Base-by-base conservation (phyloP, 2,888 invertebrate species). In the Brachycybe producta region DNA sequence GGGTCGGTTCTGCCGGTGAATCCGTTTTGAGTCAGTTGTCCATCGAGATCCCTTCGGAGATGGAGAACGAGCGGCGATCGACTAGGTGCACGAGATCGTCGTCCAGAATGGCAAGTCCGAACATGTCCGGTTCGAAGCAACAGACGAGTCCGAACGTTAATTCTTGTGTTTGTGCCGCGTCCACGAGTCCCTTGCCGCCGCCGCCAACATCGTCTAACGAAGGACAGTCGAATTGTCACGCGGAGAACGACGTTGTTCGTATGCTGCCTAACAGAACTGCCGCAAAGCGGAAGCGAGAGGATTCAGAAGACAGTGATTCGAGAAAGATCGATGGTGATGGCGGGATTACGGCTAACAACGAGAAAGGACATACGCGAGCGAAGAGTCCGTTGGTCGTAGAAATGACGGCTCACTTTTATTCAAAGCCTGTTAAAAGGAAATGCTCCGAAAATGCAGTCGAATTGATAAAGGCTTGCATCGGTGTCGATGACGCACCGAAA, bases 271-370 rank as follows among this genome's bases (percentile, higher is more conserved):
- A 13, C n/a, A 40, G 5, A 11, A 21, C 52, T 57, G 13, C 52
- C 58, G 2, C 34, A 43, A 84, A 85, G 64, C 74, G 86, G 52
- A 82, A 82, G 65, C 74, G 84, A 41, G 78, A 82, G 61, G 85
- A 84, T 62, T 83, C 84, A 0, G n/a, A n/a, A n/a, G 49, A 32
- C 27, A 47, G 47, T 15, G 45, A 45, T 34, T 24, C 28, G 11
- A 30, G 28, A 30, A 42, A 44, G 30, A 38, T 38, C 24, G 43
- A 49, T 1, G 77, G 80, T 1, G 75, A 58, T 35, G 58, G 58
- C 45, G 57, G 57, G 42, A 60, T 75, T 57, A 70, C 75, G 43
- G 78, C 78, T 61, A 75, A 76, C 58, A 77, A 65, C 51, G 59
- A 64, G 36, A 28, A 24, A 11, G 44, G 38, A 30, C 15, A 41